Evolutionary conservation across 2,888 invertebrate genomes (phyloP).

Genomic region (Cryptus armator): DNA sequence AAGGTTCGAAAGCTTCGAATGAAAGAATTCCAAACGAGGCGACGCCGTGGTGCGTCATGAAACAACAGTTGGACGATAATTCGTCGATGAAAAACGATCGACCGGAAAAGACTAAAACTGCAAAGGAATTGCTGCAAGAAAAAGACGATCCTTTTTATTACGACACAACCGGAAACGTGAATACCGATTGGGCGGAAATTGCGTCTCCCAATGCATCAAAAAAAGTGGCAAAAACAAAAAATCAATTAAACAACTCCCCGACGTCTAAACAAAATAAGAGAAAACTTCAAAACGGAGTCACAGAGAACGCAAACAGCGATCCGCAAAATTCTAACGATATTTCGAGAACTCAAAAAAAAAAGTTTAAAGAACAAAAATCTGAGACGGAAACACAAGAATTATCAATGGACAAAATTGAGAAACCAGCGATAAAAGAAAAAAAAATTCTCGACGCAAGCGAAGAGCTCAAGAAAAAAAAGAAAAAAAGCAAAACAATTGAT

Average conservation of each 20-base stretch:
- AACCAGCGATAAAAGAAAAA: not conserved
- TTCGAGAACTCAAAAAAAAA: not conserved
- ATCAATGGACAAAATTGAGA: not conserved
- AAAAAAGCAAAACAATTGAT: not conserved
- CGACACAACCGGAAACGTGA: constrained; percentile 70
- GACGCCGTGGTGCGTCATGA: constrained; percentile 91
- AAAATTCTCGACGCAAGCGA: not conserved
- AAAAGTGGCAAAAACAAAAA: not conserved
- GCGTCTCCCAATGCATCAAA: constrained; percentile 58
- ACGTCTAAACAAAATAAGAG: constrained; percentile 16
- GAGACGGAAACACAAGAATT: not conserved
- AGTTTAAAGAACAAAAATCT: constrained; percentile 41
- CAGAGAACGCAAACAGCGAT: not conserved
- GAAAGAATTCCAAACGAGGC: constrained; percentile 89
- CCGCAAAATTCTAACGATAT: not conserved
- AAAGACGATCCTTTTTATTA: constrained; percentile 81
- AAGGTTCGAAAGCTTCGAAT: constrained; percentile 91
- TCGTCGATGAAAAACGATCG: constrained; percentile 61
- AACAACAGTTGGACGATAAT: constrained; percentile 86
- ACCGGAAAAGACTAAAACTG: constrained; percentile 75
- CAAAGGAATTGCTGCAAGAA: constrained; percentile 83
- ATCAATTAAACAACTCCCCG: not conserved
- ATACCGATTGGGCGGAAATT: constrained; percentile 82
- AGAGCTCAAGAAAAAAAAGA: not conserved
- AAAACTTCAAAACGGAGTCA: not conserved